phyloP scores from a whole-genome alignment of 1,140 invertebrate species.

The Drosophila sproati region DNA sequence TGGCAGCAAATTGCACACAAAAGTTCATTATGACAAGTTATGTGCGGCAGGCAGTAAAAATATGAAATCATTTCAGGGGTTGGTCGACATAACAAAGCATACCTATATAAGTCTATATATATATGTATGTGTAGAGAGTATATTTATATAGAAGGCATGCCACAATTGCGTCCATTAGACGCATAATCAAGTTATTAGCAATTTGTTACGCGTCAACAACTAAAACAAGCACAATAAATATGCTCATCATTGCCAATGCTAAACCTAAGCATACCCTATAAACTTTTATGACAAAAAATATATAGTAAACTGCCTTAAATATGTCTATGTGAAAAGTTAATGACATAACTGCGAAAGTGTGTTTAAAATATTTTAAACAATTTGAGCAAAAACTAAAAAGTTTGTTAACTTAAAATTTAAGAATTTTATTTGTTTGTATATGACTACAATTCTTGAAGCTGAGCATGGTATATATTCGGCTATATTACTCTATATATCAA shows the following conservation, averaged over 20 bases:
- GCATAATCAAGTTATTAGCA: conserved; percentile 82
- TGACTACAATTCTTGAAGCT: too few relatives aligned
- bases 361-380: background rate
- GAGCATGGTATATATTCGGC: too few relatives aligned
- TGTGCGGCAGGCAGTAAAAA: conserved; percentile 56
- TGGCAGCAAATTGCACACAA: conserved; percentile 65
- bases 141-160: conserved; percentile 9
- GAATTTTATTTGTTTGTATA: too few relatives aligned
- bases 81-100: conserved; percentile 40
- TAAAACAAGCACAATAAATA: conserved; percentile 16
- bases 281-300: too few relatives aligned
- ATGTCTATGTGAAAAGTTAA: too few relatives aligned
- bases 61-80: conserved; percentile 40
- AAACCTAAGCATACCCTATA: conserved; percentile 4
- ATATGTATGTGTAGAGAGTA: conserved; percentile 33
- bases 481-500: too few relatives aligned
- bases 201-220: conserved; percentile 68
- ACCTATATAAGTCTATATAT: conserved; percentile 19
- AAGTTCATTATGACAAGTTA: conserved; percentile 74
- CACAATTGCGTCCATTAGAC: conserved; percentile 72
- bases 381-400: too few relatives aligned
- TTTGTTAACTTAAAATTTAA: too few relatives aligned
- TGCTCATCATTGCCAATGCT: too few relatives aligned
- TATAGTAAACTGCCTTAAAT: too few relatives aligned
- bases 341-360: too few relatives aligned